phyloP scores from a whole-genome alignment of 2,113 vertebrate species.

The Pterocles burchelli region DNA sequence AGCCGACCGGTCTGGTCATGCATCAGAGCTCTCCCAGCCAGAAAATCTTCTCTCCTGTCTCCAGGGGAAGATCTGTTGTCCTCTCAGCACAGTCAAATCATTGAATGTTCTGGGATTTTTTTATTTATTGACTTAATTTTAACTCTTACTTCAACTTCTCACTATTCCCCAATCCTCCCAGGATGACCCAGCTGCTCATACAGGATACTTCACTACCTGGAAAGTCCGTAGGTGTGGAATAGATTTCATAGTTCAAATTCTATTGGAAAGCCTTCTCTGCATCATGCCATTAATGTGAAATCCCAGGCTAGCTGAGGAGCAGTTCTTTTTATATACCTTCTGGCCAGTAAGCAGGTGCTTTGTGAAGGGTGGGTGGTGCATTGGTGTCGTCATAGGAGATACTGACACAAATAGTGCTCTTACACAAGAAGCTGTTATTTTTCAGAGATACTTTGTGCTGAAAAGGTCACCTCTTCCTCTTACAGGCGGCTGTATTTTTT shows the following conservation, averaged over 20 bases:
- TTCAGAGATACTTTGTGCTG: neutral
- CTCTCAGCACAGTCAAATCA: neutral
- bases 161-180: neutral
- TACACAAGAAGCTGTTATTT: neutral
- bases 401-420: neutral
- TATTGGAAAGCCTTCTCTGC: neutral
- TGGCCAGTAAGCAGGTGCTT: slow-evolving; percentile 1
- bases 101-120: neutral
- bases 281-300: neutral
- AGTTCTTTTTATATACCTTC: neutral
- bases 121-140: neutral
- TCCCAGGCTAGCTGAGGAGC: neutral
- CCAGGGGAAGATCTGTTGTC: neutral
- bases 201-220: neutral
- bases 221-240: neutral
- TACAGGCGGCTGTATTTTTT: neutral
- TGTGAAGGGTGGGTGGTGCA: neutral
- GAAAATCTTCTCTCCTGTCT: slow-evolving; percentile 21
- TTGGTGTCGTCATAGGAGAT: neutral
- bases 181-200: neutral
- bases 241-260: neutral
- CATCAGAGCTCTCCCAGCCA: neutral
- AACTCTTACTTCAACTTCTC: neutral
- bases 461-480: neutral
- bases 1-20: neutral